Evolutionary conservation across 2,113 vertebrate species (phyloP), one percentile per base, ranked within the genome.

Genomic region (Prochilodus magdalenae): DNA sequence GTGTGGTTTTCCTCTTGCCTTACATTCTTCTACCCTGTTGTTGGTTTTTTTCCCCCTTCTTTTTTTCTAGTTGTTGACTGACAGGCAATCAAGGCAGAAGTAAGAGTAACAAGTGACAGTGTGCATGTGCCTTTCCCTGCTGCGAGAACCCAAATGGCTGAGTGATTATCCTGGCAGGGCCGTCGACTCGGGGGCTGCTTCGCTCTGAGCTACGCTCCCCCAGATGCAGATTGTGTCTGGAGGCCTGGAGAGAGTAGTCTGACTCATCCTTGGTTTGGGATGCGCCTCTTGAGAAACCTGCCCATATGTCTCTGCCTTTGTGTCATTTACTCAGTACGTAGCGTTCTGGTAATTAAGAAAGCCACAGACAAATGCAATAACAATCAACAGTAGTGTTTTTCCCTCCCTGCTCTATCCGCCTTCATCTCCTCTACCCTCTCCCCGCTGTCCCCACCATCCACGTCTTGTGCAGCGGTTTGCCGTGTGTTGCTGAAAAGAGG

Each of bases 261-360:
- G 91, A 90, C 89, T 89, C 87, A 83, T 87, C 88, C 73, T n/a
- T 88, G 84, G 84, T 89, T 89, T 36, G 85, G 27, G 60, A 83
- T 75, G 67, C 78, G 83, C 71, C 75, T 90, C 87, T 76, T 84
- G 84, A 91, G 89, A 83, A 87, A 72, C 81, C 88, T 62, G 70
- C 88, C 89, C 90, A 92, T 91, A 89, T 89, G 88, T 85, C 30
- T 82, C 87, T 83, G 85, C 86, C 79, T 88, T 90, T 89, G 84
- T 90, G 87, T 93, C 89, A 91, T 89, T 90, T 88, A 85, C 79
- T 75, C 90, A 90, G 86, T 77, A 70, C 84, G 88, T 30, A 77
- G 90, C 88, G 86, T 87, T 88, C 89, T 84, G 80, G 86, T 91
- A 92, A 93, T 93, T 92, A 91, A 89, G 87, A 88, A 91, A 88